Evolutionary conservation across 2,888 invertebrate genomes (phyloP), one percentile per base, ranked within the genome.

Genomic region (Serrognathus titanus): DNA sequence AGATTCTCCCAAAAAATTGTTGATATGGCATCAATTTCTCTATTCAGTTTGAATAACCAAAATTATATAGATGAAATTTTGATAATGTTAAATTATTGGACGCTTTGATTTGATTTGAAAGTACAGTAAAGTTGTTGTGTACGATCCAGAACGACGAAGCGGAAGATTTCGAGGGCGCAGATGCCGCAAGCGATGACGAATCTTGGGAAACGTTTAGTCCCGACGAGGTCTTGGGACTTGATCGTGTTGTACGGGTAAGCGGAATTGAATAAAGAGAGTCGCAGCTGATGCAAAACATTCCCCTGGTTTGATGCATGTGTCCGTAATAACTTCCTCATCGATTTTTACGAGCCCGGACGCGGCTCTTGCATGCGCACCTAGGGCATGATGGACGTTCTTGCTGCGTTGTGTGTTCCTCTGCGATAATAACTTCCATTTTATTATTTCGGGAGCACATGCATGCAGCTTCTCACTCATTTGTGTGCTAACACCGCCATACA

Each of bases 91-190:
- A 31, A 31, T 31, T 31, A 31, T 31, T 31, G 24, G 24, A 31
- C 24, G 1, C 24, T 31, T 31, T 31, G 24, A 20, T 11, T 38
- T 24, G 12, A 50, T 24, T 13, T n/a, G 11, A 60, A 52, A 49
- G 51, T 53, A 43, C 13, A 50, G 37, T 53, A 48, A 62, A 62
- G 24, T 31, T 31, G 24, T 31, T 31, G 24, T 31, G 24, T 31
- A 31, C 24, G 24, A 31, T 66, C 79, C 89, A 89, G 74, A 97
- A 97, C 79, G 97, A 98, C 82, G 92, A 69, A 57, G 69, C 69
- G 52, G 74, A 75, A 55, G 83, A 83, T 75, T 79, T 78, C 75
- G 83, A 83, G 71, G 80, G 81, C 67, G 81, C 81, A 71, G 83
- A 84, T 76, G 79, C 80, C 67, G 80, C 82, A 69, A 31, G 24